Evolutionary conservation across 2,797 vertebrate genomes (phyloP).

Genomic region (Vultur gryphus): DNA sequence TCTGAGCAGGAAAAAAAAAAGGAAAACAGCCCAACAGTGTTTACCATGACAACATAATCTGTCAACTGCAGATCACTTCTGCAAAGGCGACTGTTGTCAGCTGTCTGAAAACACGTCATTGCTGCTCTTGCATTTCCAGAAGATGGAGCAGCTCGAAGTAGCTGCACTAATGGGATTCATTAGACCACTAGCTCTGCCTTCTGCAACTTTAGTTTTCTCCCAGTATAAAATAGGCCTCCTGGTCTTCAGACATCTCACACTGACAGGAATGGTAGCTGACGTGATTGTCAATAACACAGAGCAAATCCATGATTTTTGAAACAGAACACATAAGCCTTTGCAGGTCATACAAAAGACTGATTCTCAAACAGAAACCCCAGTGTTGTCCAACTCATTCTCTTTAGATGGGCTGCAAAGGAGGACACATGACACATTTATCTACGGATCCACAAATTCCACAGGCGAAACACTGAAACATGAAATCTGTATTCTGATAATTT

Average conservation of each 20-base stretch:
- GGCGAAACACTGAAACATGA: neutral
- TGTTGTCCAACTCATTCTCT: neutral
- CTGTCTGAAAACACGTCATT: neutral
- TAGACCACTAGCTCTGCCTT: neutral
- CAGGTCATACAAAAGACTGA: neutral
- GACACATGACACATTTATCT: neutral
- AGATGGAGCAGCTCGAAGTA: neutral
- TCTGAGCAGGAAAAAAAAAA: neutral
- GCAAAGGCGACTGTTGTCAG: neutral
- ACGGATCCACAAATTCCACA: neutral
- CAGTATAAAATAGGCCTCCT: neutral
- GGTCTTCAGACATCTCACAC: neutral
- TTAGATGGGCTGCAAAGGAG: neutral
- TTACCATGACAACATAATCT: neutral
- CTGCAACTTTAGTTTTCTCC: neutral
- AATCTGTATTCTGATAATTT: neutral
- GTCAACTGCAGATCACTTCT: neutral
- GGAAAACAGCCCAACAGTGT: neutral
- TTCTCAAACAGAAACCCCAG: neutral
- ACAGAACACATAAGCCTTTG: neutral
- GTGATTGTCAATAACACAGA: neutral
- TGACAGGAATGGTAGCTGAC: neutral
- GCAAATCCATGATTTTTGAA: neutral
- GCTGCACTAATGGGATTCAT: neutral
- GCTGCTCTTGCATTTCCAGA: neutral